Evolutionary conservation across 2,113 vertebrate species (phyloP), one percentile per base, ranked within the genome.

Genomic region (Hiodon tergisus): DNA sequence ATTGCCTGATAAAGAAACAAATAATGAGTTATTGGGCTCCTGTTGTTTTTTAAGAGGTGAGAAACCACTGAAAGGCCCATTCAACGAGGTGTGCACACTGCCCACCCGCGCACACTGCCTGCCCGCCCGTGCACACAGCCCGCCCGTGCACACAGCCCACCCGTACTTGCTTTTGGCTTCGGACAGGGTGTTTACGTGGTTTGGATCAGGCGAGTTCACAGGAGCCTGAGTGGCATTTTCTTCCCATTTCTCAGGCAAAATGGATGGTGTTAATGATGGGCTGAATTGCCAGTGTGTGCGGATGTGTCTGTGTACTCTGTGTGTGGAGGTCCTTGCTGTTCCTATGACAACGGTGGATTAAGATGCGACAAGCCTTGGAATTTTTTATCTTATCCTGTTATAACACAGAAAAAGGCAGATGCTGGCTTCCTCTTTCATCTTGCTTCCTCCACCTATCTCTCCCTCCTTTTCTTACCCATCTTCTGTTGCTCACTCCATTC

Each of bases 311-410:
- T 54, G 11, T 69, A n/a, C 1, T 2, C 50, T 69, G 68, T 55
- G 51, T 57, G 69, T 58, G 17, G 16, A 71, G 69, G 69, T n/a
- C 17, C 53, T 5, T 9, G n/a, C 69, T 58, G 69, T 71, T 71
- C 8, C 69, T 58, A 71, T 58, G 54, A 55, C 68, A 10, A 70
- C 68, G 10, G 54, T 8, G 69, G 53, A 17, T 57, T 71, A 71
- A 71, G 69, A 57, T 9, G 17, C 47, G 31, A 11, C 51, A 17
- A 54, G 4, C 16, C 9, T 71, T n/a, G 54, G 69, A 71, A 9
- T 71, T 54, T 8, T 71, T 3, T 47, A 2, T 47, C 6, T 2
- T n/a, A 4, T 11, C 3, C 53, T 48, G 31, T 31, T 31, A 31
- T 31, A 31, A 10, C 17, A 57, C 10, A 31, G 54, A 71, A 54